Percentiles rank a stretch among this genome's conserved stretches.
These are phyloP conservation scores for Microchirus variegatus DNA, from an alignment of 2,797 vertebrate genomes.

Conservation along the genomic window DNA sequence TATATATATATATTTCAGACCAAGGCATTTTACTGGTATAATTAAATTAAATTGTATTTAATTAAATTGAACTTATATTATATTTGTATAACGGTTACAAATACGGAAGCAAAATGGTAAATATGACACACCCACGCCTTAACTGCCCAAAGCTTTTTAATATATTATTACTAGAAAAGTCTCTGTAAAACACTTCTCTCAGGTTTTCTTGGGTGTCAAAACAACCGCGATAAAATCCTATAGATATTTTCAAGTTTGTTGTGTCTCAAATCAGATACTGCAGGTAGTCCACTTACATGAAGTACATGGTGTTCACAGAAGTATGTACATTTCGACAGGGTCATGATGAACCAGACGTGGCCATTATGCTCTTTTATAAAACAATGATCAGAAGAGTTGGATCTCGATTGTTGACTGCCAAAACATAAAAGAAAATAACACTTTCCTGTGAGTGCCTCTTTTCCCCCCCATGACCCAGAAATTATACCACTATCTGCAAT, in stretches of 20 bases:
- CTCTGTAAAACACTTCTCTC: conserved; percentile 22
- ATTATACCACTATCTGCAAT: too few relatives aligned
- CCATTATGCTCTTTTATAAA: too few relatives aligned
- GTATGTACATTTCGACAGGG: background rate
- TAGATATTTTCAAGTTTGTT: background rate
- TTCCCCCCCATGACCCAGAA: too few relatives aligned
- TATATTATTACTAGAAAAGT: conserved; percentile 17
- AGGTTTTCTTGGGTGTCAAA: conserved; percentile 3
- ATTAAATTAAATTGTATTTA: background rate
- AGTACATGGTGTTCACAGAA: background rate
- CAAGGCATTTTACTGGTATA: background rate
- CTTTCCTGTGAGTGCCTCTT: too few relatives aligned
- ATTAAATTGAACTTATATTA: background rate
- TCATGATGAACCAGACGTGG: too few relatives aligned
- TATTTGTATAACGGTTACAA: background rate
- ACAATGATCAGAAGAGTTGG: too few relatives aligned
- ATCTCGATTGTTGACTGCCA: too few relatives aligned
- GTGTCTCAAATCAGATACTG: conserved; percentile 5
- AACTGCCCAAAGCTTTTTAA: conserved; percentile 25
- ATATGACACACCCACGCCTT: conserved; percentile 24
- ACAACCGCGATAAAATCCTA: background rate
- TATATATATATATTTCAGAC: conserved; percentile 1
- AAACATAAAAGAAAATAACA: too few relatives aligned
- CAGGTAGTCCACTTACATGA: background rate
- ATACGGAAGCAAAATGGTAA: conserved; percentile 13